A percentile compares a stretch with the other conserved stretches of the same genome.
Conservation (phyloP, 2,113 vertebrate genomes). For the Gopherus evgoodei region DNA sequence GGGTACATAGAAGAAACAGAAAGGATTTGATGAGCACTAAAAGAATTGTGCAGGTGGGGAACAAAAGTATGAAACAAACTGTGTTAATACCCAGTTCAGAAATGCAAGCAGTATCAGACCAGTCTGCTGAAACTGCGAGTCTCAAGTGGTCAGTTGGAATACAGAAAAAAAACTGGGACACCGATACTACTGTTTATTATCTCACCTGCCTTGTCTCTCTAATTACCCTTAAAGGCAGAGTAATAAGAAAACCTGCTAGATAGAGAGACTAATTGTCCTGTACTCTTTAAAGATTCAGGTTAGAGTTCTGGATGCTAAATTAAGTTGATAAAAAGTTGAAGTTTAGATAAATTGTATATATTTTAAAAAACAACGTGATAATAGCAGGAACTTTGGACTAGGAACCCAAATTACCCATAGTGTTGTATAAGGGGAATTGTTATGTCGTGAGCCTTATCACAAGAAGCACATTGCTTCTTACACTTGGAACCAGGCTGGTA, state of each 20-base stretch:
- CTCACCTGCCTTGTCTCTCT: no score
- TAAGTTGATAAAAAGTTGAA: neutral
- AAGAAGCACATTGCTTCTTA: neutral
- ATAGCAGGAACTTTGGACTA: neutral
- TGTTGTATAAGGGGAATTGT: neutral
- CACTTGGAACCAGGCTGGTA: neutral
- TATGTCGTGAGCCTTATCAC: neutral
- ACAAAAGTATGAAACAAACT: neutral
- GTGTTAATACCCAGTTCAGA: neutral
- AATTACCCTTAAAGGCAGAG: neutral
- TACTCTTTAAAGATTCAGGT: neutral
- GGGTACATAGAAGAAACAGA: neutral
- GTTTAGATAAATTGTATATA: neutral
- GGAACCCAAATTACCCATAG: neutral
- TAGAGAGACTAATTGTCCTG: neutral
- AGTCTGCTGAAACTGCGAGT: no score
- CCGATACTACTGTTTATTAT: neutral
- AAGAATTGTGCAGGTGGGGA: neutral
- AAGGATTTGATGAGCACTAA: neutral
- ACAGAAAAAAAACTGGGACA: neutral
- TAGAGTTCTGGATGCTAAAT: neutral
- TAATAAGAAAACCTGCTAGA: neutral
- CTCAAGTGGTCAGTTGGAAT: neutral
- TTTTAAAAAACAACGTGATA: neutral
- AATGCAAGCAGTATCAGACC: no score